phyloP scores from a whole-genome alignment of 2,888 invertebrate species.

The Eucera pruinosa region DNA sequence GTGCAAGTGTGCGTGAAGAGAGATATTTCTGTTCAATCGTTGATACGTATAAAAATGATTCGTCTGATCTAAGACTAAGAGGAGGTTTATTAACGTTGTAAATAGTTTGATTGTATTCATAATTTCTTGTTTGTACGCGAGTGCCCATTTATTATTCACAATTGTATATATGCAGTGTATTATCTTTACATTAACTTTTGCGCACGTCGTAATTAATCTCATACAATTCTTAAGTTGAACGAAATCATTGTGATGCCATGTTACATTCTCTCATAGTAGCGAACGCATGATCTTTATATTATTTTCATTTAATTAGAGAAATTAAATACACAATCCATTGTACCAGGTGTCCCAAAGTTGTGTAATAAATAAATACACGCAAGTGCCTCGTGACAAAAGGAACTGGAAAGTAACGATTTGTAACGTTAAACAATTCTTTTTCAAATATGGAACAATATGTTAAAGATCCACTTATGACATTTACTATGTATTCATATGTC shows the following conservation, averaged over 20 bases:
- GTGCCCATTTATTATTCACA: constrained; percentile 71
- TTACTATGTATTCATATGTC: not conserved
- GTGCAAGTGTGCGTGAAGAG: constrained; percentile 1
- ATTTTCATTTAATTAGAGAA: constrained; percentile 75
- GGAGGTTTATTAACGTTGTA: constrained; percentile 74
- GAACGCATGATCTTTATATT: constrained; percentile 70
- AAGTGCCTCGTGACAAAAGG: constrained; percentile 6
- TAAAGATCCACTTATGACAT: not conserved
- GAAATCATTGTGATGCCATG: constrained; percentile 78
- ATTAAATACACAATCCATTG: constrained; percentile 62
- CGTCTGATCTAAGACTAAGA: constrained; percentile 52
- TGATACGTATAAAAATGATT: constrained; percentile 29
- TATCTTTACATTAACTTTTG: constrained; percentile 57
- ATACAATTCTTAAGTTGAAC: constrained; percentile 69
- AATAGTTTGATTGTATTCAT: constrained; percentile 76
- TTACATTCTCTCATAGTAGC: constrained; percentile 71
- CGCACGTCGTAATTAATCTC: constrained; percentile 63
- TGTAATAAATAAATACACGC: not conserved
- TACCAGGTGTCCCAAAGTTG: constrained; percentile 25
- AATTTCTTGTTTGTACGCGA: constrained; percentile 73
- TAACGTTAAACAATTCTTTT: not conserved
- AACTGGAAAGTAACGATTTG: not conserved
- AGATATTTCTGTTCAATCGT: constrained; percentile 7
- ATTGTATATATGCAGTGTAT: constrained; percentile 72
- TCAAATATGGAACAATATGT: not conserved